Percentiles rank a stretch among this genome's conserved stretches.
These are phyloP conservation scores for Aricia agestis DNA, from an alignment of 1,140 invertebrate genomes.

Conservation along the genomic window DNA sequence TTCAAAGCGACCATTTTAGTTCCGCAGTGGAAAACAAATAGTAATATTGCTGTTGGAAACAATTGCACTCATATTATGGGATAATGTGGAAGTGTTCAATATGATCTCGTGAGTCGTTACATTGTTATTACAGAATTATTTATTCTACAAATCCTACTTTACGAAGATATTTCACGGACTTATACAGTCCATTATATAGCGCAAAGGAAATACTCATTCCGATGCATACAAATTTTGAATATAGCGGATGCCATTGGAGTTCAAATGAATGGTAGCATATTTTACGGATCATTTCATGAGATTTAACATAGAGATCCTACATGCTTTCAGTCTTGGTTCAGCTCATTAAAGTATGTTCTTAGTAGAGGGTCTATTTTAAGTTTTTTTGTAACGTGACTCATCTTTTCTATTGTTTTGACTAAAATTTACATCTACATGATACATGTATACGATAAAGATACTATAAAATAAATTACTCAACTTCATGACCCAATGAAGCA, in stretches of 20 bases:
- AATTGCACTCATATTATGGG: neutral
- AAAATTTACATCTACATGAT: too few species aligned
- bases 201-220: neutral
- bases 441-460: too few species aligned
- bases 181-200: too few species aligned
- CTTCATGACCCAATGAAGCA: too few species aligned
- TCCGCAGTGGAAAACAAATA: too few species aligned
- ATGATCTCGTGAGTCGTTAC: neutral
- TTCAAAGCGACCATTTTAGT: too few species aligned
- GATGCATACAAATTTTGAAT: neutral
- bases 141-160: neutral
- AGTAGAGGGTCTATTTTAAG: neutral
- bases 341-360: slow-evolving; percentile 7
- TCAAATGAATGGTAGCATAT: neutral
- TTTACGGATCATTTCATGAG: neutral
- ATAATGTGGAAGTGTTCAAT: too few species aligned
- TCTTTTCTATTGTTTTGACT: too few species aligned
- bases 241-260: neutral
- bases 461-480: too few species aligned
- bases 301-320: slow-evolving; percentile 5
- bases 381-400: neutral
- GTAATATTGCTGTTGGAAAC: neutral
- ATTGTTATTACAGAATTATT: neutral
- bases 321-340: slow-evolving; percentile 11
- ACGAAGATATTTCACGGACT: too few species aligned